Evolutionary conservation across 2,797 vertebrate species (phyloP).

Genomic region (Rhabdomys pumilio): DNA sequence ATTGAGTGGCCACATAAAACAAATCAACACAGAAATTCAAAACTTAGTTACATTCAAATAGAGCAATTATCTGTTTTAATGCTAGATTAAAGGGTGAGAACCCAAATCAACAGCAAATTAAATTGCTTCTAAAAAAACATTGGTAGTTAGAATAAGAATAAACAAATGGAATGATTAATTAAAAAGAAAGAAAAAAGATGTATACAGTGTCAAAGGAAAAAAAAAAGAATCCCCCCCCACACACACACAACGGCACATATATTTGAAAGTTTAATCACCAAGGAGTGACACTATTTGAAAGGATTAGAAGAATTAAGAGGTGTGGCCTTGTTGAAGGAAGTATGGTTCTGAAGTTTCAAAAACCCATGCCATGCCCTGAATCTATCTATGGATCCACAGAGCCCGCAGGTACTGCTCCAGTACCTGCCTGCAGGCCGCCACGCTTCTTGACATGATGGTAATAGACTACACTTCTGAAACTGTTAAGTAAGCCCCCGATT

Average conservation of each 20-base stretch:
- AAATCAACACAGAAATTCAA: slow-evolving; percentile 10
- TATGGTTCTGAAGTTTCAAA: neutral
- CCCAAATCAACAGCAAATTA: slow-evolving; percentile 47
- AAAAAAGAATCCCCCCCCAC: too few species aligned
- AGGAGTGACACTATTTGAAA: neutral
- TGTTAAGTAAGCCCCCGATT: neutral
- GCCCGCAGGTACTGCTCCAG: neutral
- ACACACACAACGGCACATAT: too few species aligned
- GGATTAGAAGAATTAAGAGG: neutral
- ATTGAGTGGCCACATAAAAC: neutral
- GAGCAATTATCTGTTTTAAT: neutral
- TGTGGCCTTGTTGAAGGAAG: neutral
- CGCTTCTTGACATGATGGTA: neutral
- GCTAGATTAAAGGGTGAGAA: slow-evolving; percentile 18
- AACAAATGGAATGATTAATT: too few species aligned
- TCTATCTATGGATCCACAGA: neutral
- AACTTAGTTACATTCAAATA: slow-evolving; percentile 56
- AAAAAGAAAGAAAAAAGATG: too few species aligned
- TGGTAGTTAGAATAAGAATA: neutral
- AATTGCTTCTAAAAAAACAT: slow-evolving; percentile 37
- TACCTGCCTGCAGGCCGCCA: too few species aligned
- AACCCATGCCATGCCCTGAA: neutral
- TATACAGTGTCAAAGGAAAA: too few species aligned
- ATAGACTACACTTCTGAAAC: neutral
- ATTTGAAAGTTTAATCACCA: neutral